Conservation (phyloP, 2,797 vertebrate species). For the Artibeus jamaicensis region DNA sequence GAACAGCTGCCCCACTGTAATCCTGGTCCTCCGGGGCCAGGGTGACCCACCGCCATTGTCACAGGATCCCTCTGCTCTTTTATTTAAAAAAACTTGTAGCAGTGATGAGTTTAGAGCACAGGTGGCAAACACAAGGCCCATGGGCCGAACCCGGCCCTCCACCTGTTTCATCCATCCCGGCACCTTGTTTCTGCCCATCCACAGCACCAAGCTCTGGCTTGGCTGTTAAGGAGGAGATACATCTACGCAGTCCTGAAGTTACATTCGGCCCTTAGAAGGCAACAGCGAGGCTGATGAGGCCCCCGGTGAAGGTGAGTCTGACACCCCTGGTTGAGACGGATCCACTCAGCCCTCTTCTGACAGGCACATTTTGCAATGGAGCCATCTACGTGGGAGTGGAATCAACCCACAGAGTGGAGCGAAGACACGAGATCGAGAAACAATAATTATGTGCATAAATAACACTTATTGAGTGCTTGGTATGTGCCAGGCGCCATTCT, state of each 20-base stretch:
- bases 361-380: not conserved
- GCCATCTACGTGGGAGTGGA: not conserved
- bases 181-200: too few relatives aligned
- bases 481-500: not conserved
- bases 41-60: not conserved
- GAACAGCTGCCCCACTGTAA: not conserved
- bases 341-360: not conserved
- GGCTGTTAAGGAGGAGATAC: too few relatives aligned
- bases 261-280: too few relatives aligned
- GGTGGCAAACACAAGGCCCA: too few relatives aligned
- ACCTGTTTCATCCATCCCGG: too few relatives aligned
- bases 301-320: too few relatives aligned
- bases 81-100: not conserved
- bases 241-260: too few relatives aligned
- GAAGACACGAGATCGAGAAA: not conserved
- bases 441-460: not conserved
- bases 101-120: not conserved
- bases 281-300: too few relatives aligned
- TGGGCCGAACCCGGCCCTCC: too few relatives aligned
- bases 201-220: too few relatives aligned
- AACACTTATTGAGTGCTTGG: not conserved
- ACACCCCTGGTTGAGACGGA: not conserved
- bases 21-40: not conserved
- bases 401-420: not conserved
- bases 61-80: not conserved